Evolutionary conservation across 1,140 invertebrate species (phyloP).

Genomic region (Scaptomyza pallida): DNA sequence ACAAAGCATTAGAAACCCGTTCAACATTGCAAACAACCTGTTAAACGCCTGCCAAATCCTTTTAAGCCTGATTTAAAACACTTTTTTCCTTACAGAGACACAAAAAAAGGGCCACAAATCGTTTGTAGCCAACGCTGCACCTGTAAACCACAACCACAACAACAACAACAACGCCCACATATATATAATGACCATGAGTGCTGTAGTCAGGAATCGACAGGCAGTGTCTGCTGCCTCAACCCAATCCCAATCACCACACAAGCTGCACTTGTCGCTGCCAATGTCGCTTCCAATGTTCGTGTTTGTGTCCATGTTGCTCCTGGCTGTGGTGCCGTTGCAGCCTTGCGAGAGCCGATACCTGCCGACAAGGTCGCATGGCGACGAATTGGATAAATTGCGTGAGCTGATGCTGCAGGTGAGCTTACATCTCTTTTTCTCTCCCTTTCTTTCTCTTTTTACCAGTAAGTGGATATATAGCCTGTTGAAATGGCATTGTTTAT

Average conservation of each 20-base stretch:
- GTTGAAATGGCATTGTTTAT: conserved; percentile 48
- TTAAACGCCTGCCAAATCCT: not conserved
- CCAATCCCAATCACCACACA: not conserved
- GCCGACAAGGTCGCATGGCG: conserved; percentile 85
- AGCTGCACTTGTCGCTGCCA: conserved; percentile 20
- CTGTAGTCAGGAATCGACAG: conserved; percentile 39
- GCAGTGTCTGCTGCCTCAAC: not conserved
- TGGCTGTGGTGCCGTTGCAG: conserved; percentile 63
- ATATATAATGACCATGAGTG: conserved; percentile 24
- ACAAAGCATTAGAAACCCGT: not conserved
- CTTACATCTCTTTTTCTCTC: conserved; percentile 20
- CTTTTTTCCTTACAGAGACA: conserved; percentile 18
- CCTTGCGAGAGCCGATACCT: conserved; percentile 85
- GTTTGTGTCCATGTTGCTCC: conserved; percentile 65
- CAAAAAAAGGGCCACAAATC: not conserved
- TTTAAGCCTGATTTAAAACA: conserved; percentile 1
- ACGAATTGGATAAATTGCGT: conserved; percentile 85
- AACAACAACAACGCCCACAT: conserved; percentile 33
- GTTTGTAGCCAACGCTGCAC: conserved; percentile 10
- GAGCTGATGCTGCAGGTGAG: conserved; percentile 86
- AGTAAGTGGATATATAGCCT: conserved; percentile 37
- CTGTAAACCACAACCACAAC: conserved; percentile 2
- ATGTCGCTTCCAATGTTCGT: conserved; percentile 31
- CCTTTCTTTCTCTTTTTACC: not conserved
- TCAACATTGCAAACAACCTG: not conserved